A percentile compares a stretch with the other conserved stretches of the same genome.
These are phyloP conservation scores for Phrynocephalus forsythii DNA, from an alignment of 2,797 vertebrate species.

Conservation along the genomic window DNA sequence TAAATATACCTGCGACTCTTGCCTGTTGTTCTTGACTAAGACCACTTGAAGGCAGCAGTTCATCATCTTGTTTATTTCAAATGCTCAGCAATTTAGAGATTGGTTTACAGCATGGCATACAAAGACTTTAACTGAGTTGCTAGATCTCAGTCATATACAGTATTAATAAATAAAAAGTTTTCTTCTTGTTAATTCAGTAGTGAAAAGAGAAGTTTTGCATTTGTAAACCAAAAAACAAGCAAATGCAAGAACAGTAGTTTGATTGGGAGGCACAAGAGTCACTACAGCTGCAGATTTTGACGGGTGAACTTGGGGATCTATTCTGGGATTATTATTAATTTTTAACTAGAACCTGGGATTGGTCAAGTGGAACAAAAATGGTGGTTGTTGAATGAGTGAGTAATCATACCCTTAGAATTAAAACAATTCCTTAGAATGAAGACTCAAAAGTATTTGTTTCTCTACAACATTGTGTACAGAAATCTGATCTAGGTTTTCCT, in stretches of 20 bases:
- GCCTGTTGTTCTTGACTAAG: background rate
- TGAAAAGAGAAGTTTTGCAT: background rate
- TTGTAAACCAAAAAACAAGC: background rate
- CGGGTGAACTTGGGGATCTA: background rate
- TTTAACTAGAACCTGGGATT: background rate
- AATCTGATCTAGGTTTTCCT: no score
- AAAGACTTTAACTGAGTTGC: background rate
- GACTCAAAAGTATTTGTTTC: no score
- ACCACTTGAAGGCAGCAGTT: slow-evolving; percentile 70
- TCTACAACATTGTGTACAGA: no score
- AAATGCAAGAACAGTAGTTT: no score
- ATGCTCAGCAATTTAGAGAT: no score
- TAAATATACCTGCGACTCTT: background rate
- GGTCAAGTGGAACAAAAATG: background rate
- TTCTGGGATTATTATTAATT: background rate
- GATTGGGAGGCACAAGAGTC: background rate
- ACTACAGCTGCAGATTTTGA: background rate
- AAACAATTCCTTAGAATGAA: background rate
- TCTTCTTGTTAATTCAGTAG: background rate
- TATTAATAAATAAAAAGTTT: background rate
- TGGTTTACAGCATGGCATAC: background rate
- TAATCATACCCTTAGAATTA: background rate
- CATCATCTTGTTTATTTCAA: background rate
- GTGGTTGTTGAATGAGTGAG: background rate
- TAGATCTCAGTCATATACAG: background rate